These are phyloP conservation scores for Anthophora plumipes DNA, from an alignment of 2,888 invertebrate species.

Conservation along the genomic window DNA sequence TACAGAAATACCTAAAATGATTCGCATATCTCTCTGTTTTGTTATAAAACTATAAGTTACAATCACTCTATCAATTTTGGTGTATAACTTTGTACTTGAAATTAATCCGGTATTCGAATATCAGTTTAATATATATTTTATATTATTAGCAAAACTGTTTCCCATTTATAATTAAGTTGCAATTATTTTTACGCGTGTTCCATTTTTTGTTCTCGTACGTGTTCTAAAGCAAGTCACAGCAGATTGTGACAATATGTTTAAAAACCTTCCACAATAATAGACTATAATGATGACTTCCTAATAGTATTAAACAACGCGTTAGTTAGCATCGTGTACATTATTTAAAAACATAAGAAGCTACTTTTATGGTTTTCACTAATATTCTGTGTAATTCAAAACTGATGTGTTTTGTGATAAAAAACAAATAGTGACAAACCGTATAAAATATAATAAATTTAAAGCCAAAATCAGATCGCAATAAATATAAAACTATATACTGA, in stretches of 20 bases:
- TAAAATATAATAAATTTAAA: conserved; percentile 16
- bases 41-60: neutral
- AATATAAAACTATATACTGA: conserved; percentile 40
- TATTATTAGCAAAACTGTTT: no score
- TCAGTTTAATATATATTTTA: neutral
- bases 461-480: conserved; percentile 10
- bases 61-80: neutral
- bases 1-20: neutral
- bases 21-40: neutral
- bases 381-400: conserved; percentile 12
- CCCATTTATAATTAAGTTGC: neutral
- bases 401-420: conserved; percentile 8
- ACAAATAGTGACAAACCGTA: neutral
- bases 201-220: neutral
- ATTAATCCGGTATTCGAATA: conserved; percentile 2
- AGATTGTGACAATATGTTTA: neutral
- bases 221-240: neutral
- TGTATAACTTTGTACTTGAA: conserved; percentile 3
- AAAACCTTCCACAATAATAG: conserved; percentile 4
- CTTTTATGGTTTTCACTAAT: neutral
- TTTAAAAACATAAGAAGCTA: conserved; percentile 3
- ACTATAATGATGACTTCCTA: conserved; percentile 6
- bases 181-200: neutral
- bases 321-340: neutral
- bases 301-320: conserved; percentile 5